Percentiles rank a stretch among this genome's conserved stretches.
phyloP scores from a whole-genome alignment of 2,888 invertebrate species.

The Rotaria socialis region DNA sequence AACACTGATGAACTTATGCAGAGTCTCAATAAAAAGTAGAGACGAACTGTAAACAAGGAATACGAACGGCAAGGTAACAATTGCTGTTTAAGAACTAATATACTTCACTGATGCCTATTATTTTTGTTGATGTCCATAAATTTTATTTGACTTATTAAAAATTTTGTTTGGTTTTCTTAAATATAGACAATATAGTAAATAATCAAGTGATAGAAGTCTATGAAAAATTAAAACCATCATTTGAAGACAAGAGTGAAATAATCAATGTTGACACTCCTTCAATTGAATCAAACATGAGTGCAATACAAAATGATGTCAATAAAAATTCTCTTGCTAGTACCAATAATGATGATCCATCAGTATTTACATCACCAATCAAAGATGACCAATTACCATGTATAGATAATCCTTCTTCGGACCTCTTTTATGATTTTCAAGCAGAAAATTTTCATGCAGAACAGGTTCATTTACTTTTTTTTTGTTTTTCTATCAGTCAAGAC shows the following conservation, averaged over 20 bases:
- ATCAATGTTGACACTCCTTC: neutral
- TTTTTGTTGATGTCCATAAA: too few species aligned
- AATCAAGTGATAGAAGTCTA: neutral
- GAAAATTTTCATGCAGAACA: constrained; percentile 28
- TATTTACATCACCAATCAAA: neutral
- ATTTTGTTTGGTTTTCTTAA: neutral
- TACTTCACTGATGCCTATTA: too few species aligned
- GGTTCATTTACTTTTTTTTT: neutral
- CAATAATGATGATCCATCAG: neutral
- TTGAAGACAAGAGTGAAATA: neutral
- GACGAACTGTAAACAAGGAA: neutral
- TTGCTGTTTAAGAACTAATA: too few species aligned
- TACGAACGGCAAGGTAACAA: neutral
- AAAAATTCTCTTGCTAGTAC: too few species aligned
- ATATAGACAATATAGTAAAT: neutral
- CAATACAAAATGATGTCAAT: neutral
- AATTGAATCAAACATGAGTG: neutral
- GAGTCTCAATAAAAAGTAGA: neutral
- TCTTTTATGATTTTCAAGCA: constrained; percentile 1
- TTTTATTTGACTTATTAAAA: too few species aligned
- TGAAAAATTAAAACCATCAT: neutral
- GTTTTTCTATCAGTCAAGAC: neutral
- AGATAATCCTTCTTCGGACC: neutral
- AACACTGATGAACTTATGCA: neutral
- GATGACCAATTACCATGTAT: neutral